Base-by-base conservation (phyloP, 2,113 vertebrate species). In the Amblyornis subalaris region DNA sequence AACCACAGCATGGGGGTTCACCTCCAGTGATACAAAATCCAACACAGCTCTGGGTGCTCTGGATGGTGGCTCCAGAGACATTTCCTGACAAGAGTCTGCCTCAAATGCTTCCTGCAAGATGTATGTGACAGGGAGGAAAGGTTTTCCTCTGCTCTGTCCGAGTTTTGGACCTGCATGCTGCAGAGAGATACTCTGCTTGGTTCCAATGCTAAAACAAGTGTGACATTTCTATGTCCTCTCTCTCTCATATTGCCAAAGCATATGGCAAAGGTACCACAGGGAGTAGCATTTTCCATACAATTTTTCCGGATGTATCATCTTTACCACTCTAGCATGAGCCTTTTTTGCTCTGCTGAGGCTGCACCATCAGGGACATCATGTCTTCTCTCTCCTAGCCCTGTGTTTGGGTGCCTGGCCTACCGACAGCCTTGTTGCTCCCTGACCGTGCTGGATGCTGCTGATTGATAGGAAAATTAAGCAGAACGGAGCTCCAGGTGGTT, bases 11-110 rank as follows among this genome's bases (percentile, higher is more conserved):
- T 3, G 42, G 24, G 2, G 1, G 33, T 73, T 73, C 66, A 58
- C n/a, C 88, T 55, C 17, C 36, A 88, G 44, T 67, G 78, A 78
- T 85, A 72, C 13, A 77, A 91, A 93, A 76, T 54, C 31, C 47
- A 65, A 22, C 16, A 60, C 12, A 25, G 1, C 6, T 15, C 28
- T 79, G 78, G 33, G 42, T 38, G 14, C 75, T 69, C 50, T 85
- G 58, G 35, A 8, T 82, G 24, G n/a, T 66, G 20, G 22, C 20
- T 86, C n/a, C 36, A 1, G 7, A 62, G 71, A 73, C 3, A 33
- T 51, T 86, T 86, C 72, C 69, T 88, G 60, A 67, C 13, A 51
- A 48, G 29, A 35, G 13, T 54, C 70, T 82, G 29, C 61, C 38
- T 89, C 66, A 78, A 89, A 76, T 73, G 15, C 15, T 72, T 77